phyloP scores from a whole-genome alignment of 1,140 invertebrate species.

The Zeugodacus cucurbitae region DNA sequence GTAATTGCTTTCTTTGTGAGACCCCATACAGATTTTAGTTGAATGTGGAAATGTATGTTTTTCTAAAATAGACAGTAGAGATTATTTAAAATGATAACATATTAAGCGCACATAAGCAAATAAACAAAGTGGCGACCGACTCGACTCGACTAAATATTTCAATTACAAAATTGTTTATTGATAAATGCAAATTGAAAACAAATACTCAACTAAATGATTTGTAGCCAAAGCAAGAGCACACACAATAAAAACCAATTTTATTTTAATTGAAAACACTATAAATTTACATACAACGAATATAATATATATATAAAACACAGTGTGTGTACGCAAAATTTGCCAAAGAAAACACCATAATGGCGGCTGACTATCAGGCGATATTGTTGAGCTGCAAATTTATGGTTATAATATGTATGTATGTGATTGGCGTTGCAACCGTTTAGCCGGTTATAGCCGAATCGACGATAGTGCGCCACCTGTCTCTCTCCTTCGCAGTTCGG shows the following conservation, averaged over 20 bases:
- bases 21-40: not conserved
- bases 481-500: too few species aligned
- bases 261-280: not conserved
- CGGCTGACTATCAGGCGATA: not conserved
- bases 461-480: too few species aligned
- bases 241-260: not conserved
- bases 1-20: not conserved
- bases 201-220: not conserved
- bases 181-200: not conserved
- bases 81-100: not conserved
- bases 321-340: not conserved
- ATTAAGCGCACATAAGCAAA: not conserved
- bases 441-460: too few species aligned
- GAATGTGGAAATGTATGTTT: too few species aligned
- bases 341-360: too few species aligned
- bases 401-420: too few species aligned
- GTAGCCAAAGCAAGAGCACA: not conserved
- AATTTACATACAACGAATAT: not conserved
- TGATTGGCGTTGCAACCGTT: too few species aligned
- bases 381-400: not conserved
- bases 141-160: not conserved
- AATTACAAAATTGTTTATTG: conserved; percentile 4
- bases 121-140: not conserved
- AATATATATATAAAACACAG: not conserved
- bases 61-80: not conserved